Conservation (phyloP, 2,797 vertebrate species). For the Botia almorhae region DNA sequence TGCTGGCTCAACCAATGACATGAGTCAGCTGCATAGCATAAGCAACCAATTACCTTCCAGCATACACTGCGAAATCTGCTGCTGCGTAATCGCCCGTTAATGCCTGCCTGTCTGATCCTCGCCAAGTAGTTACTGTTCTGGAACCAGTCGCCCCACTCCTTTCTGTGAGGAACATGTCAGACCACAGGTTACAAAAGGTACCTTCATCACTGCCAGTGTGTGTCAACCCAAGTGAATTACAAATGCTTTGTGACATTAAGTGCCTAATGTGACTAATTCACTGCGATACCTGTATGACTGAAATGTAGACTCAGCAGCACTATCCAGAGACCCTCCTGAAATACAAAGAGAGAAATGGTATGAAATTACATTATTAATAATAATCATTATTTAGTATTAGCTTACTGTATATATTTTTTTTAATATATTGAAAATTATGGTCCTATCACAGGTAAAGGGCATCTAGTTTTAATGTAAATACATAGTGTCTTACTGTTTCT, state of each 20-base stretch:
- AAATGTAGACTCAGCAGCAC: constrained; percentile 88
- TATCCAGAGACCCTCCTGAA: constrained; percentile 83
- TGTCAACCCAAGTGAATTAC: no score
- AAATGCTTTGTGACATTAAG: not conserved
- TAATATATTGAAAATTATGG: not conserved
- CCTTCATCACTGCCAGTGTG: no score
- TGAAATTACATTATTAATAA: not conserved
- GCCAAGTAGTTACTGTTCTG: constrained; percentile 98
- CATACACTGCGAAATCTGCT: constrained; percentile 99
- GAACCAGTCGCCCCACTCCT: constrained; percentile 99
- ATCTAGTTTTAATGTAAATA: not conserved
- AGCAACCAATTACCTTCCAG: constrained; percentile 89
- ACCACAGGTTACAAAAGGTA: not conserved
- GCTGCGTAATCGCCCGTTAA: constrained; percentile 95
- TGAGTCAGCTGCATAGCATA: not conserved
- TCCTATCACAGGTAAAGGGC: not conserved
- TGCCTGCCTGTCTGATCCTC: constrained; percentile 93
- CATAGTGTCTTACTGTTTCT: constrained; percentile 76
- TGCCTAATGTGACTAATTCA: not conserved
- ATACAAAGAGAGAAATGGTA: constrained; percentile 22
- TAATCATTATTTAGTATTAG: not conserved
- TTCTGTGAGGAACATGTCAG: constrained; percentile 77
- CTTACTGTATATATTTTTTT: not conserved
- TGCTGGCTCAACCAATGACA: not conserved
- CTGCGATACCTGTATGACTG: constrained; percentile 87